Base-by-base conservation (phyloP, 1,140 invertebrate genomes). In the Portunus trituberculatus region DNA sequence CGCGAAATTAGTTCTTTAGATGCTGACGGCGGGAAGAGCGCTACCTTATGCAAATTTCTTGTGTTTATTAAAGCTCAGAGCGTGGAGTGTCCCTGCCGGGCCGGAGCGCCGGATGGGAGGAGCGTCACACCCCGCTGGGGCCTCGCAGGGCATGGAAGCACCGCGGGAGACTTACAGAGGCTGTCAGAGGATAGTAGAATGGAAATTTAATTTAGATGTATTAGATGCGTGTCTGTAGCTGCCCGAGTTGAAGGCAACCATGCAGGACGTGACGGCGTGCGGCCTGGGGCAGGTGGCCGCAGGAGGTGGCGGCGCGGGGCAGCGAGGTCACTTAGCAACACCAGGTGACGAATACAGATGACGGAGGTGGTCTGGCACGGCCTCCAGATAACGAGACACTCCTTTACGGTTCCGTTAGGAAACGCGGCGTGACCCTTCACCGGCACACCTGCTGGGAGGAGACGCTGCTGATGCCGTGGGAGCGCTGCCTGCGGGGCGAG, bases 1-100 rank as follows among this genome's bases (percentile, higher is more conserved):
- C 7, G n/a, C n/a, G 3, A 82, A 94, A 94, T 94, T 89, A 94
- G 93, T 94, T 94, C 86, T 94, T 94, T 90, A 83, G 48, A 94
- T 94, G 93, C 93, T 94, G 93, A 94, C 76, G 93, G 67, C 52
- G 52, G 86, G 87, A 89, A 82, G 31, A 94, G 86, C n/a, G 86
- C 32, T 82, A 52, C 31, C 31, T 48, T 94, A 94, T 94, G 93
- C 93, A 76, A 90, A 94, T 94, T 82, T 48, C 52, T 32, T 28
- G 16, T 67, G 86, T 94, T 94, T 76, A 90, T 89, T 67, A 89
- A 67, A 39, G 67, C 25, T 48, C 14, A 16, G 52, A 20, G 93
- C 45, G 87, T n/a, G 59, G 52, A 87, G 86, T 67, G 48, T 76
- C 67, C 67, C 67, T 76, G 67, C 67, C 25, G 67, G 6, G 67